phyloP scores from a whole-genome alignment of 2,888 invertebrate genomes.

The Hydrotaea diabolus region DNA sequence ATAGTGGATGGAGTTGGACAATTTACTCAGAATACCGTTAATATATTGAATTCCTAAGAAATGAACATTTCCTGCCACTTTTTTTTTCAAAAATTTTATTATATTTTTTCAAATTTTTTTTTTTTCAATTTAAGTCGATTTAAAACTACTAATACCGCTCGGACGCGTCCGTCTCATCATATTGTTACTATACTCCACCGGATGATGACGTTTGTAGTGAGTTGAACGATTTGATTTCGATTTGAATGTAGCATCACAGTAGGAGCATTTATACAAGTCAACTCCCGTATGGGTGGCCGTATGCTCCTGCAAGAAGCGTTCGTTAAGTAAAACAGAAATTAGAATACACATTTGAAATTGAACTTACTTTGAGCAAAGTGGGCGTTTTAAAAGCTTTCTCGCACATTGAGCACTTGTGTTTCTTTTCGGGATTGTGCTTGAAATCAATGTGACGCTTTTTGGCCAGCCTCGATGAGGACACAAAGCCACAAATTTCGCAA shows the following conservation, averaged over 20 bases:
- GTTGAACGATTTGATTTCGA: slow-evolving; percentile 78
- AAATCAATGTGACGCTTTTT: slow-evolving; percentile 4
- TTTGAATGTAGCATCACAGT: slow-evolving; percentile 77
- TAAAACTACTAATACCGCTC: not conserved
- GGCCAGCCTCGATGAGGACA: not conserved
- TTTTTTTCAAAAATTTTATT: not conserved
- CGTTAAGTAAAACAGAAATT: not conserved
- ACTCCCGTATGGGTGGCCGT: slow-evolving; percentile 77
- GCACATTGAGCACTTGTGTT: not conserved
- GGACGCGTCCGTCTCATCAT: not conserved
- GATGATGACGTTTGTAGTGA: slow-evolving; percentile 77
- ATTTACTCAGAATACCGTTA: no score
- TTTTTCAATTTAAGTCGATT: slow-evolving; percentile 43
- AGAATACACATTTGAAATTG: not conserved
- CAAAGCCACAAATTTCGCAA: slow-evolving; percentile 36
- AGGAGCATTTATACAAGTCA: slow-evolving; percentile 75
- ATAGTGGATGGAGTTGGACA: no score
- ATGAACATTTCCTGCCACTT: no score
- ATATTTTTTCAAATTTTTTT: not conserved
- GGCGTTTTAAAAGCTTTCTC: slow-evolving; percentile 67
- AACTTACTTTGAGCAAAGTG: slow-evolving; percentile 6
- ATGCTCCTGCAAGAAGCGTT: slow-evolving; percentile 73
- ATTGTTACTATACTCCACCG: slow-evolving; percentile 76
- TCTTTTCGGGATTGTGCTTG: slow-evolving; percentile 2
- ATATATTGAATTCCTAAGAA: no score